Base-by-base conservation (phyloP, 2,113 vertebrate genomes). In the Brevimyrus niger region DNA sequence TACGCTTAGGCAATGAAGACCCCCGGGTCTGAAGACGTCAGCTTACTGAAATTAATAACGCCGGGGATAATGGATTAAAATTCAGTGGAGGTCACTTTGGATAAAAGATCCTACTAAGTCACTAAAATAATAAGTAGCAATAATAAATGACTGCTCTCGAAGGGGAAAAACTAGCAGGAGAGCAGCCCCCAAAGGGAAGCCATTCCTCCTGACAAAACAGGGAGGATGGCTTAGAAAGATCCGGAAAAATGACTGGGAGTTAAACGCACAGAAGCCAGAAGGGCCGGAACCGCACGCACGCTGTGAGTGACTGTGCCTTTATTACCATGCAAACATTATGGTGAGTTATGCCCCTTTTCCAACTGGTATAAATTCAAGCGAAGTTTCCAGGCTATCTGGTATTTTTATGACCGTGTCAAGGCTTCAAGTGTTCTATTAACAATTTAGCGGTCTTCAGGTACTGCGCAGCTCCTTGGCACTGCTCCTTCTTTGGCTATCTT, bases 81-180 rank as follows among this genome's bases (percentile, higher is more conserved):
- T 80, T 80, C 82, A 44, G 42, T 47, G 44, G 21, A 84, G 82
- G 82, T 84, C 85, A 86, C 48, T 51, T 86, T 84, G 44, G 82
- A 84, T 84, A 86, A 53, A 53, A 51, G 48, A 35, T 53, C 7
- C 85, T 19, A 17, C 27, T 17, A 31, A 86, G 48, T 53, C 27
- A 53, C 47, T 53, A 86, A 35, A 86, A 86, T 86, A 31, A 86
- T 51, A 86, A 50, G n/a, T 23, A 84, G 38, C 19, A 84, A 46
- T 46, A 84, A 84, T 84, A 84, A 84, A 84, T 84, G 38, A 84
- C 19, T 23, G 38, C 8, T 47, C 46, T 51, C 46, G 1, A 10
- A 86, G 84, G 48, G 21, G 15, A n/a, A 53, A 69, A 31, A 51
- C 31, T 35, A 21, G 50, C 35, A 23, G 35, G 35, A 35, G 17